These are phyloP conservation scores for Cephalopterus ornatus DNA, from an alignment of 2,113 vertebrate genomes.

Conservation along the genomic window DNA sequence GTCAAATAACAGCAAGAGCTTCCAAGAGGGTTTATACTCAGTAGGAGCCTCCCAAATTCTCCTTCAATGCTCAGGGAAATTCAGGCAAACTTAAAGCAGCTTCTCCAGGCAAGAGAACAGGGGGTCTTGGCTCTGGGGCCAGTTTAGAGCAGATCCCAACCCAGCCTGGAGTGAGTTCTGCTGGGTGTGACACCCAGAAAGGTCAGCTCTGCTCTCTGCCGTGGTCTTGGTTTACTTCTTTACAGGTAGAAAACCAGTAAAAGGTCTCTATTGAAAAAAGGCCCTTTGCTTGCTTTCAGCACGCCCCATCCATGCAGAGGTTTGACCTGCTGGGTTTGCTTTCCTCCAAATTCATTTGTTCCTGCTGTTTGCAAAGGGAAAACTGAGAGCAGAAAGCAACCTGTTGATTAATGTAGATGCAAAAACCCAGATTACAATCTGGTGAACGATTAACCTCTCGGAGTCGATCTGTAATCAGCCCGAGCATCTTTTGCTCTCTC, in stretches of 20 bases:
- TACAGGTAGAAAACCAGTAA: neutral
- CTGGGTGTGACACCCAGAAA: neutral
- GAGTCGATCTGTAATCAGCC: neutral
- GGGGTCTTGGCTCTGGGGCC: neutral
- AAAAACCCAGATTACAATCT: constrained; percentile 1
- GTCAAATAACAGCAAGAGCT: neutral
- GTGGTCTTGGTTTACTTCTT: neutral
- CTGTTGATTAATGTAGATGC: neutral
- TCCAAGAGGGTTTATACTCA: neutral
- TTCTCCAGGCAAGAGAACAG: neutral
- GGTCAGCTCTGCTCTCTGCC: neutral
- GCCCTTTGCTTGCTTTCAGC: neutral
- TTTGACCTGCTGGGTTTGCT: neutral
- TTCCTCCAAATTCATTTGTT: neutral
- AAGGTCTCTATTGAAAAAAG: neutral
- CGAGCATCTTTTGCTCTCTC: neutral
- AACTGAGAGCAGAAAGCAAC: neutral
- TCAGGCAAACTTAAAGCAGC: neutral
- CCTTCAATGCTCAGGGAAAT: neutral
- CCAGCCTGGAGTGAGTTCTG: neutral
- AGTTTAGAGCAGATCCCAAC: neutral
- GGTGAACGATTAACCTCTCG: constrained; percentile 30
- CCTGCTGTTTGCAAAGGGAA: neutral
- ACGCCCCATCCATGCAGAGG: neutral
- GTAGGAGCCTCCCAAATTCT: neutral